Conservation (phyloP, 2,113 vertebrate genomes). For the Hyperopisus bebe region DNA sequence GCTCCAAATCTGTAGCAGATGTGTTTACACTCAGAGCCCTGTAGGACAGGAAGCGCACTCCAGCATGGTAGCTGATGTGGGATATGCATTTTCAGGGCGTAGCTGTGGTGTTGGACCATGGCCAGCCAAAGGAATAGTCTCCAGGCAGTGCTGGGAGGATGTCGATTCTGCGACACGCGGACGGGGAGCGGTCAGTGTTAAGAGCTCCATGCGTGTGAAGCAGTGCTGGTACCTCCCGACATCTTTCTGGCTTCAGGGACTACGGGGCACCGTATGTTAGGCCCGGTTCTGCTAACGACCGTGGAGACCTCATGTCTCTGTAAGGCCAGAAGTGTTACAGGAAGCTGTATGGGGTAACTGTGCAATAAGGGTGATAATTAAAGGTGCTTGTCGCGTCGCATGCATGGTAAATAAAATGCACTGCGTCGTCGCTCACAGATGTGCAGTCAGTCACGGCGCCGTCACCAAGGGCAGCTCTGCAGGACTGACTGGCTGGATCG, state of each 20-base stretch:
- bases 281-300: neutral
- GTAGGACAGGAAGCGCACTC: neutral
- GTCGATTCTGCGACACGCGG: too few species aligned
- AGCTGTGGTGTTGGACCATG: neutral
- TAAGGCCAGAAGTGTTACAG: neutral
- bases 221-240: neutral
- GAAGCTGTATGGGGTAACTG: neutral
- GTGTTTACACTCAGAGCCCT: slow-evolving; percentile 3
- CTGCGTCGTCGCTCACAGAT: neutral
- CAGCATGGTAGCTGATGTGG: neutral
- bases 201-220: neutral
- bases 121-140: neutral
- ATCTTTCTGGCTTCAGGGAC: neutral
- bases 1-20: slow-evolving; percentile 5
- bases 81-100: neutral
- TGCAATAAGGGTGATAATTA: neutral
- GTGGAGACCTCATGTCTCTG: neutral
- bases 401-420: neutral
- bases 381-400: neutral
- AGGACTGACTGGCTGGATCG: neutral
- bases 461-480: neutral
- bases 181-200: too few species aligned
- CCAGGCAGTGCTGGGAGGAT: neutral
- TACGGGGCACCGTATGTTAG: neutral
- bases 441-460: neutral